phyloP scores from a whole-genome alignment of 1,140 invertebrate genomes.

The Popillia japonica region DNA sequence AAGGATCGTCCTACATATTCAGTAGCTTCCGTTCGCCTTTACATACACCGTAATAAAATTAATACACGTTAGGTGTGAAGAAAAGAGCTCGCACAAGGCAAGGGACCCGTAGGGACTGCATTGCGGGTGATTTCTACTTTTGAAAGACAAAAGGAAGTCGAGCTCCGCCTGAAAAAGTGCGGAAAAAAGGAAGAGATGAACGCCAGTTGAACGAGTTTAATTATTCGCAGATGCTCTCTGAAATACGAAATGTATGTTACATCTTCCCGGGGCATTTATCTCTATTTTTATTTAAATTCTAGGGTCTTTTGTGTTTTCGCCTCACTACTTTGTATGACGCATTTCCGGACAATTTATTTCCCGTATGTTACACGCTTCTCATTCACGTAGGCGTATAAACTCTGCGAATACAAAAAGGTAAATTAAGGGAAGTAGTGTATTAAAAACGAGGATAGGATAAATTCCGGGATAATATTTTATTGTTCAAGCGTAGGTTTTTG shows the following conservation, averaged over 20 bases:
- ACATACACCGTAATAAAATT: not conserved
- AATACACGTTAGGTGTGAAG: not conserved
- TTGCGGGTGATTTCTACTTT: conserved; percentile 24
- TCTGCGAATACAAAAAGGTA: too few relatives aligned
- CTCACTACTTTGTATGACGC: too few relatives aligned
- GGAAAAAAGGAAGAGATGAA: conserved; percentile 26
- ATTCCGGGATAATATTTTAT: too few relatives aligned
- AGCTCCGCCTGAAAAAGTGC: not conserved
- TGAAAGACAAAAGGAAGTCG: conserved; percentile 12
- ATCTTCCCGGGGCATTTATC: conserved; percentile 5
- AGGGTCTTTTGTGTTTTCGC: too few relatives aligned
- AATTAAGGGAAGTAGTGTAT: too few relatives aligned
- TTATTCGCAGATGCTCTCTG: conserved; percentile 15
- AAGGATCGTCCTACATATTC: not conserved
- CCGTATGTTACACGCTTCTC: too few relatives aligned
- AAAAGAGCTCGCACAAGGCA: not conserved
- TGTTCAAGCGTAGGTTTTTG: too few relatives aligned
- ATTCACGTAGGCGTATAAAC: too few relatives aligned
- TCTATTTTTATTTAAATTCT: conserved; percentile 21
- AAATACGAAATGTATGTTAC: conserved; percentile 12
- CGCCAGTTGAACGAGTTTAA: conserved; percentile 28
- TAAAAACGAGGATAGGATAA: too few relatives aligned
- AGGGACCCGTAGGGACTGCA: conserved; percentile 1
- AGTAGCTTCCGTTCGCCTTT: not conserved
- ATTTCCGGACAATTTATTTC: too few relatives aligned